A percentile compares a stretch with the other conserved stretches of the same genome.
phyloP scores from a whole-genome alignment of 1,140 invertebrate species.

The Cydia splendana region DNA sequence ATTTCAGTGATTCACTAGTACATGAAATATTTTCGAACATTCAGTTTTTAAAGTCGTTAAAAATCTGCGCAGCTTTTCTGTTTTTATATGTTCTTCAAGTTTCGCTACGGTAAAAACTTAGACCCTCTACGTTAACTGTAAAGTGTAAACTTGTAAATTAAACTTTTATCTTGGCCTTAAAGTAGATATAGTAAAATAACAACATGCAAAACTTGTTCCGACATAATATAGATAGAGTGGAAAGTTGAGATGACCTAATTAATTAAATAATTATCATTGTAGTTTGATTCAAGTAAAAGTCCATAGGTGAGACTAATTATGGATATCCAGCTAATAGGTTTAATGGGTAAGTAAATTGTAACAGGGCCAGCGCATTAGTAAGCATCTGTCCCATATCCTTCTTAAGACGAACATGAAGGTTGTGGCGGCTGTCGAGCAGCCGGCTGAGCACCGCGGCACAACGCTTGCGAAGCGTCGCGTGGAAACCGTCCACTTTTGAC shows the following conservation, averaged over 20 bases:
- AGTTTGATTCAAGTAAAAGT: too few species aligned
- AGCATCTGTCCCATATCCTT: too few species aligned
- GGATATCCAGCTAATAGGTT: too few species aligned
- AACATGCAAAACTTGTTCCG: not conserved
- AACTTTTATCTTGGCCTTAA: slow-evolving; percentile 20
- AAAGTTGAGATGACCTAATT: not conserved
- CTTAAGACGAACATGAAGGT: too few species aligned
- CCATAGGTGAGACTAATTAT: too few species aligned
- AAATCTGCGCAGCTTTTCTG: slow-evolving; percentile 24
- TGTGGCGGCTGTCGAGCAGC: too few species aligned
- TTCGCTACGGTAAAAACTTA: slow-evolving; percentile 21
- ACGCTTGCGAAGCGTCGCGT: too few species aligned
- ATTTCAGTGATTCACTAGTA: not conserved
- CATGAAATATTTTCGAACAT: not conserved
- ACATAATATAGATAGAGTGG: not conserved
- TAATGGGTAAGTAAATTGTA: too few species aligned
- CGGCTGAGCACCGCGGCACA: too few species aligned
- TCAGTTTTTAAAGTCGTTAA: slow-evolving; percentile 17
- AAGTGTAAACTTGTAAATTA: slow-evolving; percentile 26
- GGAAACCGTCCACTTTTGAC: too few species aligned
- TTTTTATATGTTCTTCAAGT: slow-evolving; percentile 26
- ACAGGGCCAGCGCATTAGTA: too few species aligned
- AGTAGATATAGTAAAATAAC: not conserved
- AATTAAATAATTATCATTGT: too few species aligned
- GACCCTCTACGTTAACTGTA: slow-evolving; percentile 10